Evolutionary conservation across 2,113 vertebrate species (phyloP), one percentile per base, ranked within the genome.

Genomic region (Hypomesus transpacificus): DNA sequence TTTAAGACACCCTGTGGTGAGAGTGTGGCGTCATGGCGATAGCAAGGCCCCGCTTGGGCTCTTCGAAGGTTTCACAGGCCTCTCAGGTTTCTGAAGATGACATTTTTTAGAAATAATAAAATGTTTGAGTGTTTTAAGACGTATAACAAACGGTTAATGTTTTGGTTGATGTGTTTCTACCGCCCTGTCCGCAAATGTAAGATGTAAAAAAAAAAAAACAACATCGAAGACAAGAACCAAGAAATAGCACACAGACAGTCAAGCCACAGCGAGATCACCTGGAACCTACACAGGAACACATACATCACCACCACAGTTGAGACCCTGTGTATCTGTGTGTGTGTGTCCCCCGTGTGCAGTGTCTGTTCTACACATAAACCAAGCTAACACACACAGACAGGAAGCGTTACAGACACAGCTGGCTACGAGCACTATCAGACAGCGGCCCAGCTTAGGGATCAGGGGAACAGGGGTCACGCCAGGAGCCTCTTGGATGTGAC

Each of bases 381-480:
- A 54, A 67, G 22, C 60, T 67, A 66, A 34, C 3, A 14, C 28
- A 71, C 83, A 70, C 17, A 16, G 52, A 84, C 31, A 50, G 28
- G 71, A 70, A 73, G 34, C n/a, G 63, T 51, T 16, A 56, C 51
- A 70, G 76, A 50, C 53, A 51, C n/a, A 71, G 51, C 62, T 26
- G 71, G 69, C 69, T 57, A 61, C 61, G 77, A 53, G 54, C 84
- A 74, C 62, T 51, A 53, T 64, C 80, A 80, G 80, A 57, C 85
- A 88, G 83, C 84, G 72, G 80, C 73, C 79, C 82, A 83, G 88
- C 79, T 90, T 81, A 90, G 81, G 70, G 73, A 82, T 84, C 73
- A 54, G 69, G 26, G 21, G 39, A 52, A 26, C 31, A 22, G 14
- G 22, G 24, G 21, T 21, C 46, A 65, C 70, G 13, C 1, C 60